A percentile compares a stretch with the other conserved stretches of the same genome.
Evolutionary conservation across 2,797 vertebrate species (phyloP).

Genomic region (Neosilurus hyrtlii): DNA sequence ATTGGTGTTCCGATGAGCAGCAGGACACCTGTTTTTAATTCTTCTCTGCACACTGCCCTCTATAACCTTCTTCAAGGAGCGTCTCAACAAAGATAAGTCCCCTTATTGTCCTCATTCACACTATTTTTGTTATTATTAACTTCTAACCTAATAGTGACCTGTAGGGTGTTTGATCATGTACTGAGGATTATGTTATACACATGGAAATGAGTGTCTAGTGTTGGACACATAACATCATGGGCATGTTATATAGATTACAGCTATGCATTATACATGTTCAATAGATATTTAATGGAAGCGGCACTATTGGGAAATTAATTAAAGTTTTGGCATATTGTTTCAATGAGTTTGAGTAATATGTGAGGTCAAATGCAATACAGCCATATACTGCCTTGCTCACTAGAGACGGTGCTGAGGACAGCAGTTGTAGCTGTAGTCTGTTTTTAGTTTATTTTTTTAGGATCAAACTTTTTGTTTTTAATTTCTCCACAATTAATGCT

Average conservation of each 20-base stretch:
- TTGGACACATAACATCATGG: constrained; percentile 14
- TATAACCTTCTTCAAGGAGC: constrained; percentile 47
- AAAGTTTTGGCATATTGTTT: not conserved
- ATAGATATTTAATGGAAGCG: not conserved
- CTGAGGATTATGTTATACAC: constrained; percentile 4
- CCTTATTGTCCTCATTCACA: constrained; percentile 36
- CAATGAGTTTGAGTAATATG: constrained; percentile 9
- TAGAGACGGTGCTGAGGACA: too few relatives aligned
- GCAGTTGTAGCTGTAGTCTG: too few relatives aligned
- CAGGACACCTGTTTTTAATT: constrained; percentile 51
- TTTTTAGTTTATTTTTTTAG: too few relatives aligned
- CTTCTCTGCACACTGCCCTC: constrained; percentile 29
- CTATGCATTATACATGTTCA: constrained; percentile 6
- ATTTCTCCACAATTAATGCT: too few relatives aligned
- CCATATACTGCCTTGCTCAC: too few relatives aligned
- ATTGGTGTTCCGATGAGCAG: constrained; percentile 15
- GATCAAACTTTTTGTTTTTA: too few relatives aligned
- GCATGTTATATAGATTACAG: not conserved
- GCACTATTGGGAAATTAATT: not conserved
- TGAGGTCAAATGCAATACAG: not conserved
- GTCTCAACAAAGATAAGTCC: constrained; percentile 50
- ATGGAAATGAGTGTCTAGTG: constrained; percentile 8
- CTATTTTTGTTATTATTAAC: constrained; percentile 51
- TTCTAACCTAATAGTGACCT: constrained; percentile 34
- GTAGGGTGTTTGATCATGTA: constrained; percentile 14